Evolutionary conservation across 2,797 vertebrate species (phyloP), one percentile per base, ranked within the genome.

Genomic region (Rhodeus uyekii): DNA sequence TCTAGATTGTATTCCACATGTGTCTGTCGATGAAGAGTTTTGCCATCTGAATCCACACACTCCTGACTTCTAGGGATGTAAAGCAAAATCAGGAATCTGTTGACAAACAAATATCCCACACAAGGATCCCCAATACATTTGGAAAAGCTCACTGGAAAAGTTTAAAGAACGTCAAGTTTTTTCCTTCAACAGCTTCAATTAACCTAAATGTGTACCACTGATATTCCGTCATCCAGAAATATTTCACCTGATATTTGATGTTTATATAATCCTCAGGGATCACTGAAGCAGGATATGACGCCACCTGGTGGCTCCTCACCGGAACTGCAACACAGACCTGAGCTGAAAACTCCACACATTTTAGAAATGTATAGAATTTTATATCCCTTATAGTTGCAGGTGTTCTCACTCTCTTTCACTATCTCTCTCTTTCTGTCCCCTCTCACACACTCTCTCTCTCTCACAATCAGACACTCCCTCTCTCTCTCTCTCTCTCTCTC

Each of bases 301-400:
- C 48, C 77, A 79, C 16, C 77, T 69, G 18, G 46, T 22, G 77
- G 0, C 46, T 27, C 16, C 3, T 55, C 64, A 10, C 36, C 55
- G 10, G 50, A 55, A 55, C 46, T 77, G 75, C 73, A 55, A 48
- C 67, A 65, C 63, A 42, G 67, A 68, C 38, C 39, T 69, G 12
- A 19, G 46, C 5, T 8, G 13, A 60, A 29, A 27, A 27, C 24
- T 24, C 1, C 39, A 27, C 7, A 18, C 4, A 19, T 7, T 34
- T 6, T 22, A 72, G 14, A 68, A 18, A 42, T 27, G 0, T 2
- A 27, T 68, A 42, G 27, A 34, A 22, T 48, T 71, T 19, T 29
- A 12, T 27, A n/a, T 67, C 3, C 36, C 36, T 48, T 8, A 48
- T 0, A 13, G 4, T 27, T 69, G 24, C 39, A 48, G 29, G 18